Conservation (phyloP, 2,113 vertebrate genomes). For the Pseudonaja textilis region DNA sequence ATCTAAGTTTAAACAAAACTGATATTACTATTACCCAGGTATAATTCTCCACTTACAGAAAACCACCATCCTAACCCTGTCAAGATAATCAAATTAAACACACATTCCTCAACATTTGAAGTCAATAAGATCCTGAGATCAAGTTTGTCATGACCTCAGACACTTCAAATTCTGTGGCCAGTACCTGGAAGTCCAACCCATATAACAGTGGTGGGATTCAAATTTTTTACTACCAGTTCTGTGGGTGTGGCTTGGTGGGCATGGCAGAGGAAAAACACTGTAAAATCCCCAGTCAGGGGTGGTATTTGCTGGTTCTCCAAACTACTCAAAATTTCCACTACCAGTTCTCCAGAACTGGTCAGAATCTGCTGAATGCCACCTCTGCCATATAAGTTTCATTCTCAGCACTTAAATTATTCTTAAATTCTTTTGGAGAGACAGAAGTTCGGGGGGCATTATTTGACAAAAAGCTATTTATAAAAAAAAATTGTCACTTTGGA, state of each 20-base stretch:
- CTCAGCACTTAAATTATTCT: background rate
- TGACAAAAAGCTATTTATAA: background rate
- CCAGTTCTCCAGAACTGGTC: no score
- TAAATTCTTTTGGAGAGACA: background rate
- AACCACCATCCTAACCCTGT: background rate
- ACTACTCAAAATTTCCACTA: no score
- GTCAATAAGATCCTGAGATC: background rate
- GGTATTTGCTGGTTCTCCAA: no score
- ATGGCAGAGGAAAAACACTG: no score
- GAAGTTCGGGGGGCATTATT: background rate
- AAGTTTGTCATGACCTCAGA: background rate
- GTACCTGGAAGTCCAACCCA: background rate
- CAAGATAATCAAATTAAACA: background rate
- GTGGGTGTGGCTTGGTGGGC: no score
- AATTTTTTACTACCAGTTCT: no score
- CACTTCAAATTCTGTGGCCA: background rate
- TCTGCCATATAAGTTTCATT: background rate
- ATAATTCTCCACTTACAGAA: background rate
- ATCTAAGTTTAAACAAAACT: background rate
- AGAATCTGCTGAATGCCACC: no score
- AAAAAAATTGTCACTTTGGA: background rate
- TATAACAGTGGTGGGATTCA: no score
- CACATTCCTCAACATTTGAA: background rate
- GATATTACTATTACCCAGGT: background rate
- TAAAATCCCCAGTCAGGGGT: no score